Conservation (phyloP, 2,888 invertebrate species). For the Seladonia tumulorum region DNA sequence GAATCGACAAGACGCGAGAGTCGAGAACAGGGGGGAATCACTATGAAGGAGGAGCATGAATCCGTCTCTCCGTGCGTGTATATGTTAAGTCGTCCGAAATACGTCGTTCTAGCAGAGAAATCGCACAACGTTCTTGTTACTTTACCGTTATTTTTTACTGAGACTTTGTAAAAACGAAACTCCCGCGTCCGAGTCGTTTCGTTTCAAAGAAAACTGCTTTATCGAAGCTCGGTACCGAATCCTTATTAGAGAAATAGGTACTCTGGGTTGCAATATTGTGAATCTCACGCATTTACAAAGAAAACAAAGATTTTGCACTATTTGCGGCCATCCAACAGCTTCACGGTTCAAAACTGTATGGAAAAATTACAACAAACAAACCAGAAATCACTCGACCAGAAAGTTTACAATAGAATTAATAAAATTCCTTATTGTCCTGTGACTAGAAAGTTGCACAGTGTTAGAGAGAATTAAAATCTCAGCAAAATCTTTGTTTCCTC, state of each 20-base stretch:
- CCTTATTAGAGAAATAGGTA: neutral
- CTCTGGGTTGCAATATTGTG: neutral
- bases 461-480: neutral
- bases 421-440: neutral
- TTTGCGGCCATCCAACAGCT: neutral
- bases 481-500: neutral
- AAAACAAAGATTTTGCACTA: neutral
- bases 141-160: slow-evolving; percentile 63
- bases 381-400: neutral
- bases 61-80: slow-evolving; percentile 52
- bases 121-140: slow-evolving; percentile 46
- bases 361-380: neutral
- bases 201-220: neutral
- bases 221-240: neutral
- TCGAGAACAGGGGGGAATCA: neutral
- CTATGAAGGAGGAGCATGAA: slow-evolving; percentile 34
- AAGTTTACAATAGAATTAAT: neutral
- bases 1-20: neutral
- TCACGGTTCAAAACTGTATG: neutral
- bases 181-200: slow-evolving; percentile 49
- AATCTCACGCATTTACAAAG: neutral
- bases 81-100: slow-evolving; percentile 59
- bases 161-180: slow-evolving; percentile 46
- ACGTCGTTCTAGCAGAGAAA: slow-evolving; percentile 26
- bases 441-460: too few relatives aligned